Percentiles rank a stretch among this genome's conserved stretches.
These are phyloP conservation scores for Nematolebias whitei DNA, from an alignment of 2,113 vertebrate species.

Conservation along the genomic window DNA sequence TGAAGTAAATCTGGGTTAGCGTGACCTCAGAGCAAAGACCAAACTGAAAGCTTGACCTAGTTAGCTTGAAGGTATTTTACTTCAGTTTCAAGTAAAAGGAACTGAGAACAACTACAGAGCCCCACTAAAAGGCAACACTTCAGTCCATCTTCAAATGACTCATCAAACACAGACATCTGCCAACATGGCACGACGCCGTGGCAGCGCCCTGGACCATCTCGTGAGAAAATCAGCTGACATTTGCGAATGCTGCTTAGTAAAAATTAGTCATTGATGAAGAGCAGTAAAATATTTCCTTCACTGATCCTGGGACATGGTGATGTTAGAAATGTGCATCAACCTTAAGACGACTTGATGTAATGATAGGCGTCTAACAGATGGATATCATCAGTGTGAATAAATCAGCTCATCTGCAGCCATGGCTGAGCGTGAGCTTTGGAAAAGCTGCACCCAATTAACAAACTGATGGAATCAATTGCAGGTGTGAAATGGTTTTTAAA, in stretches of 20 bases:
- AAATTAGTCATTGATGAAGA: constrained; percentile 26
- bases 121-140: constrained; percentile 27
- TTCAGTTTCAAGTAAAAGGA: constrained; percentile 7
- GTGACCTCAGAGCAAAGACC: constrained; percentile 16
- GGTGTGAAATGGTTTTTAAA: constrained; percentile 53
- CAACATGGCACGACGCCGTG: constrained; percentile 18
- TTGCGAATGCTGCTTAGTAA: constrained; percentile 8
- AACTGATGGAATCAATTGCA: constrained; percentile 55
- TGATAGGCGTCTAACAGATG: constrained; percentile 28
- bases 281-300: constrained; percentile 6
- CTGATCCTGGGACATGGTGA: constrained; percentile 15
- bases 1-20: constrained; percentile 17
- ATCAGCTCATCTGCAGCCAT: constrained; percentile 34
- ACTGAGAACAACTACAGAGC: constrained; percentile 26
- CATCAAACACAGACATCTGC: constrained; percentile 37
- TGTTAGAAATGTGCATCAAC: neutral
- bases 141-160: constrained; percentile 33
- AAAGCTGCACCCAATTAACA: constrained; percentile 45
- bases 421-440: constrained; percentile 33
- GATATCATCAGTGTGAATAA: constrained; percentile 44
- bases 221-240: constrained; percentile 41
- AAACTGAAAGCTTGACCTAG: constrained; percentile 25
- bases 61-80: constrained; percentile 33
- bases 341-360: constrained; percentile 11
- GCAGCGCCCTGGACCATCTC: neutral